These are phyloP conservation scores for Lerista edwardsae DNA, from an alignment of 2,797 vertebrate species.

Conservation along the genomic window DNA sequence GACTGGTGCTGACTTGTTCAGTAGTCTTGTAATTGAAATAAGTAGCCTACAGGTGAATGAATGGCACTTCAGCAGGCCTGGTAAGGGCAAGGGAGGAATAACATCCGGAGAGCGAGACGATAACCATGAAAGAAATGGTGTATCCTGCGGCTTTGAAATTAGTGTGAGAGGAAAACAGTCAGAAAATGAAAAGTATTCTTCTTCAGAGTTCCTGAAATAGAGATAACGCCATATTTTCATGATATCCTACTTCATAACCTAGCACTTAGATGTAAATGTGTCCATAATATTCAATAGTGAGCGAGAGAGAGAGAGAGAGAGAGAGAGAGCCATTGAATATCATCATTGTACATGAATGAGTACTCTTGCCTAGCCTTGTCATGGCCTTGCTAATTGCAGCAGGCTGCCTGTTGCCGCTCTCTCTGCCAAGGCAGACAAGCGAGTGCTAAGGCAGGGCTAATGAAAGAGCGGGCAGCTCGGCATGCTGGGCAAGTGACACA, in stretches of 20 bases:
- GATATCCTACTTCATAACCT: neutral
- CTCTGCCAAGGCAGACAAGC: neutral
- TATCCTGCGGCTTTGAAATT: neutral
- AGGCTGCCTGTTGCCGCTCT: neutral
- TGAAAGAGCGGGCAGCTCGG: neutral
- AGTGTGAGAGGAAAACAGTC: neutral
- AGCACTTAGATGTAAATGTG: neutral
- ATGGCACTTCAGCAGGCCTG: constrained; percentile 10
- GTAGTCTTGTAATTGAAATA: constrained; percentile 37
- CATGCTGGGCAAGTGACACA: neutral
- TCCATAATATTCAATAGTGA: neutral
- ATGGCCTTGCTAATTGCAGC: neutral
- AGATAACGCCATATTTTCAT: neutral
- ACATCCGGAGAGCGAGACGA: constrained; percentile 6
- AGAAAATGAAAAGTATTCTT: neutral
- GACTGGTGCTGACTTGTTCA: constrained; percentile 31
- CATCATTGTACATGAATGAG: neutral
- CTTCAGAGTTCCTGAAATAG: neutral
- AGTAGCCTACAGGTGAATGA: neutral
- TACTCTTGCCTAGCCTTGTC: too few species aligned
- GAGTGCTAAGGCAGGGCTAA: neutral
- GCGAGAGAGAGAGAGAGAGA: too few species aligned
- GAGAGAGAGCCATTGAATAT: neutral
- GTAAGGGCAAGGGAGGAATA: neutral
- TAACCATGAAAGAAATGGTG: neutral